These are phyloP conservation scores for Oscheius sp. DNA, from an alignment of 2,888 invertebrate species.

Conservation along the genomic window DNA sequence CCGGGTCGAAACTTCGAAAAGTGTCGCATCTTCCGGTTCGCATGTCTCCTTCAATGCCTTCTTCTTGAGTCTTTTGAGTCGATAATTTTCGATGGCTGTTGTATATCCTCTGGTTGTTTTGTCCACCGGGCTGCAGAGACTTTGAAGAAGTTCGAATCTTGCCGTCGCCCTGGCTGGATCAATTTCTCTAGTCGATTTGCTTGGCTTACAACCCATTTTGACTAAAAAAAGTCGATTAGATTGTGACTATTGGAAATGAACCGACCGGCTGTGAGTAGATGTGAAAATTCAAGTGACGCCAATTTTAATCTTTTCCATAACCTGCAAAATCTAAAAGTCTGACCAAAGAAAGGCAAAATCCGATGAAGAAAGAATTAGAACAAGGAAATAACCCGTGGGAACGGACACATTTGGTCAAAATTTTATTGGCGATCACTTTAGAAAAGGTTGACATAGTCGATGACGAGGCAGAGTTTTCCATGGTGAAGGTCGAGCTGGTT, in stretches of 20 bases:
- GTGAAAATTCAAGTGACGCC: too few relatives aligned
- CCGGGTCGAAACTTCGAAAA: conserved; percentile 16
- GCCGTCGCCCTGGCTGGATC: not conserved
- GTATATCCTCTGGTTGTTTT: not conserved
- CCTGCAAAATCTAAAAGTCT: too few relatives aligned
- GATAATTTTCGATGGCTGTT: not conserved
- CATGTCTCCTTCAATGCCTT: not conserved
- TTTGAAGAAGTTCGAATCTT: not conserved
- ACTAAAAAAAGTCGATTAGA: too few relatives aligned
- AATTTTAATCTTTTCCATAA: too few relatives aligned
- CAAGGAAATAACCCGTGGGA: conserved; percentile 8
- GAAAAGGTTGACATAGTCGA: conserved; percentile 9
- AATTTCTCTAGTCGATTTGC: not conserved
- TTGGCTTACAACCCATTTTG: conserved; percentile 16
- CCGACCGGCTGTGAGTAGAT: too few relatives aligned
- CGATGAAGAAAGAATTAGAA: too few relatives aligned
- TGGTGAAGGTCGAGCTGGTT: conserved; percentile 17
- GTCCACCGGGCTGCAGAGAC: not conserved
- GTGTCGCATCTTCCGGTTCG: conserved; percentile 1
- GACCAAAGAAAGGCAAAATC: too few relatives aligned
- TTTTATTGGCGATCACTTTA: not conserved
- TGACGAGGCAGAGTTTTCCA: conserved; percentile 20
- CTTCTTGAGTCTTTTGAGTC: not conserved
- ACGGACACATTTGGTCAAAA: conserved; percentile 22
- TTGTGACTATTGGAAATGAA: too few relatives aligned